Percentiles rank a stretch among this genome's conserved stretches.
Evolutionary conservation across 2,113 vertebrate genomes (phyloP).

Genomic region (Suricata suricatta): DNA sequence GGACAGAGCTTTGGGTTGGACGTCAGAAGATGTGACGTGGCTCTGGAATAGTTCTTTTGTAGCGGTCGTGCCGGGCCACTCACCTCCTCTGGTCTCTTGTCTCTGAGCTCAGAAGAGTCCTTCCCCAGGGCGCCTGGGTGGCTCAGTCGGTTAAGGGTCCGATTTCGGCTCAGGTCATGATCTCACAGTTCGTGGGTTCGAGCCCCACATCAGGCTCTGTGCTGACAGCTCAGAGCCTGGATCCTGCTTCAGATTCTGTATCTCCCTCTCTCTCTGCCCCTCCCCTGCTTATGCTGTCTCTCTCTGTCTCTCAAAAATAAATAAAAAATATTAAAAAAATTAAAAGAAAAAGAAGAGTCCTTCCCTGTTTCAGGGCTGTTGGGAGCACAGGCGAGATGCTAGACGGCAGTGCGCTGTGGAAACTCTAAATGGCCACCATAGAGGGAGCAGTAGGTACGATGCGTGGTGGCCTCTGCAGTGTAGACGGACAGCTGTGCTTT

Average conservation of each 20-base stretch:
- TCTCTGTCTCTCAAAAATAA: too few species aligned
- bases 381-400: neutral
- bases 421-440: neutral
- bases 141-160: too few species aligned
- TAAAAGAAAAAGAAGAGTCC: too few species aligned
- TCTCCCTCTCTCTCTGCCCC: too few species aligned
- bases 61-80: neutral
- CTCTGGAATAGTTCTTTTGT: neutral
- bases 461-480: neutral
- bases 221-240: too few species aligned
- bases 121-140: neutral
- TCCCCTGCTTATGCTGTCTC: too few species aligned
- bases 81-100: accelerated
- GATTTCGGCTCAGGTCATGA: too few species aligned
- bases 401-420: neutral
- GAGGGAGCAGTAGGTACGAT: too few species aligned
- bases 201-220: too few species aligned
- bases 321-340: too few species aligned
- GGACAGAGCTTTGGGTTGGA: neutral
- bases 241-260: too few species aligned
- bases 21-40: accelerated
- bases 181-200: too few species aligned
- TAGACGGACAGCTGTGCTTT: neutral
- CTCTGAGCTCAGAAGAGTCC: neutral
- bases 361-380: neutral